A percentile compares a stretch with the other conserved stretches of the same genome.
These are phyloP conservation scores for Drosophila yakuba DNA, from an alignment of 1,140 invertebrate species.

Conservation along the genomic window DNA sequence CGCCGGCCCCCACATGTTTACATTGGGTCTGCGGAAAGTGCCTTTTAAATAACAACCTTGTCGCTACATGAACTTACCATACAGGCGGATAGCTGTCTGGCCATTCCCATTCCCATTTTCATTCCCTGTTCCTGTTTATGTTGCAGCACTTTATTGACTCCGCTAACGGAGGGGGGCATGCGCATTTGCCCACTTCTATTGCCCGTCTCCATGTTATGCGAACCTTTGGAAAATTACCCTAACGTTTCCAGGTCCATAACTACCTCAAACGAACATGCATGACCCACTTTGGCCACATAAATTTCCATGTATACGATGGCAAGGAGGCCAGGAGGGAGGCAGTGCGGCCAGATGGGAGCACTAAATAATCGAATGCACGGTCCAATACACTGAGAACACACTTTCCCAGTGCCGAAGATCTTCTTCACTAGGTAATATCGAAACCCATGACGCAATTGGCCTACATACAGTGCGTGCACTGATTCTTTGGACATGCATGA, in stretches of 20 bases:
- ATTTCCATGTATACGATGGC: conserved; percentile 43
- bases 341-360: conserved; percentile 26
- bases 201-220: conserved; percentile 44
- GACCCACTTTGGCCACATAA: conserved; percentile 69
- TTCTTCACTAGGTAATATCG: conserved; percentile 2
- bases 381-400: conserved; percentile 45
- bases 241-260: conserved; percentile 25
- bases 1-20: conserved; percentile 39
- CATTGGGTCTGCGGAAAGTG: conserved; percentile 34
- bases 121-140: conserved; percentile 18
- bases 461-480: background rate
- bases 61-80: conserved; percentile 33
- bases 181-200: conserved; percentile 39
- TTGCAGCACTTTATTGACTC: conserved; percentile 59
- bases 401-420: conserved; percentile 9
- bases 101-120: conserved; percentile 10
- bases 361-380: conserved; percentile 56
- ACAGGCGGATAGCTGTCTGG: conserved; percentile 12
- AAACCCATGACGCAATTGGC: conserved; percentile 20
- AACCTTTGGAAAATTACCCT: conserved; percentile 64
- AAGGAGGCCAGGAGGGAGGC: background rate
- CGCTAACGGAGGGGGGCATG: conserved; percentile 16
- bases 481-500: conserved; percentile 3
- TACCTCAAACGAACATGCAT: conserved; percentile 52
- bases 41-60: conserved; percentile 58